Percentiles rank a stretch among this genome's conserved stretches.
Conservation (phyloP, 2,888 invertebrate genomes). For the Protodeltote pygarga region DNA sequence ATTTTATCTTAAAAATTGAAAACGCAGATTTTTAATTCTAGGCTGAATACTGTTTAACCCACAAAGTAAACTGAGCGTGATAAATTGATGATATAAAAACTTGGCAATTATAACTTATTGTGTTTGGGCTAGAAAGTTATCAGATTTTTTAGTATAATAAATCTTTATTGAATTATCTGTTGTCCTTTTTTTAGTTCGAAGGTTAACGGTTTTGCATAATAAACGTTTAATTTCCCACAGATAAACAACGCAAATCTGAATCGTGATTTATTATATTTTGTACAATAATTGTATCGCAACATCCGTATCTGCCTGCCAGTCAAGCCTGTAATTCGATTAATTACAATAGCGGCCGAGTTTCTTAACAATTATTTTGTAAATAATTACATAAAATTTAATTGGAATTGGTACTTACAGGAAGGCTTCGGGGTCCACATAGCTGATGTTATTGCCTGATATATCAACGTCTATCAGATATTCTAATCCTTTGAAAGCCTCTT, state of each 20-base stretch:
- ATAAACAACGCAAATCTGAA: slow-evolving; percentile 2
- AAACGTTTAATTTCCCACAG: slow-evolving; percentile 9
- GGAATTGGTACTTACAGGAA: slow-evolving; percentile 85
- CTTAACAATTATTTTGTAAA: slow-evolving; percentile 6
- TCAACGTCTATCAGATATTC: slow-evolving; percentile 90
- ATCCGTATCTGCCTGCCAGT: too few species aligned
- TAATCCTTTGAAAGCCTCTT: slow-evolving; percentile 88
- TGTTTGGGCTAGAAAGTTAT: slow-evolving; percentile 24
- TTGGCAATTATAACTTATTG: slow-evolving; percentile 8
- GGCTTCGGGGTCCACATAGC: slow-evolving; percentile 88
- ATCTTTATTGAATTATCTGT: slow-evolving; percentile 7
- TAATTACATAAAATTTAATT: not conserved
- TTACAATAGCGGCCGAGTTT: slow-evolving; percentile 12
- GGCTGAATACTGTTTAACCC: slow-evolving; percentile 9
- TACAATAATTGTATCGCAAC: slow-evolving; percentile 10
- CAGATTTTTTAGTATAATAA: slow-evolving; percentile 16
- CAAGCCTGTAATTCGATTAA: slow-evolving; percentile 25
- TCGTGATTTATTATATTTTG: slow-evolving; percentile 10
- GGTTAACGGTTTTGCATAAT: slow-evolving; percentile 15
- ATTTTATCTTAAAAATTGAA: too few species aligned
- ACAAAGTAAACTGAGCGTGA: slow-evolving; percentile 12
- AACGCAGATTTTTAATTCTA: not conserved
- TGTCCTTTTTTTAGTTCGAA: slow-evolving; percentile 8
- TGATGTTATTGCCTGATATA: slow-evolving; percentile 89
- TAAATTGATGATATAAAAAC: slow-evolving; percentile 27